These are phyloP conservation scores for Prinia subflava DNA, from an alignment of 2,113 vertebrate genomes.

Conservation along the genomic window DNA sequence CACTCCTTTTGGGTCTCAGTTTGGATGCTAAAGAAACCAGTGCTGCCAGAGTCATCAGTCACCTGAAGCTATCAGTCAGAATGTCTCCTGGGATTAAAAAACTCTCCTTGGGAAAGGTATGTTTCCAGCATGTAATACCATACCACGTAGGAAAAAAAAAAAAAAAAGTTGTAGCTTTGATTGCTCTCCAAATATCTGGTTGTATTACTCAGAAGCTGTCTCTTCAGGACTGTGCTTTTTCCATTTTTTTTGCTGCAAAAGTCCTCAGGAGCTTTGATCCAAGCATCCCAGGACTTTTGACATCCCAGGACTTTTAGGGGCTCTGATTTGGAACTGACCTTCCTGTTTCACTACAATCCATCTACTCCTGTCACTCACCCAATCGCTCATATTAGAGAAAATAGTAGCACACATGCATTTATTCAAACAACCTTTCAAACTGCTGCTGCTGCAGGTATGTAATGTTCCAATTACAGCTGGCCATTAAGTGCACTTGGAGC, in stretches of 20 bases:
- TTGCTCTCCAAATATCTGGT: not conserved
- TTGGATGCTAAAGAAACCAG: not conserved
- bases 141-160: fast-evolving
- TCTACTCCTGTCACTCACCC: not conserved
- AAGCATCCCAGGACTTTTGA: not conserved
- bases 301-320: not conserved
- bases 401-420: fast-evolving
- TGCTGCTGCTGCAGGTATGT: not conserved
- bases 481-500: not conserved
- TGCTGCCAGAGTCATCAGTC: not conserved
- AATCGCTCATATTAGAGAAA: not conserved
- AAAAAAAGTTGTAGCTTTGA: not conserved
- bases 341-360: not conserved
- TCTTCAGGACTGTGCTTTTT: not conserved
- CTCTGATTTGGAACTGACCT: not conserved
- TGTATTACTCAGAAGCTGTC: not conserved
- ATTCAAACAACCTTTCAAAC: not conserved
- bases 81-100: not conserved
- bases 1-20: not conserved
- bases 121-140: not conserved
- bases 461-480: not conserved
- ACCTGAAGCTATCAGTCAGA: not conserved
- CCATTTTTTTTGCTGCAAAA: not conserved
- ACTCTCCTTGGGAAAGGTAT: not conserved
- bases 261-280: not conserved